Conservation (phyloP, 2,113 vertebrate genomes). For the Stigmatopora nigra region DNA sequence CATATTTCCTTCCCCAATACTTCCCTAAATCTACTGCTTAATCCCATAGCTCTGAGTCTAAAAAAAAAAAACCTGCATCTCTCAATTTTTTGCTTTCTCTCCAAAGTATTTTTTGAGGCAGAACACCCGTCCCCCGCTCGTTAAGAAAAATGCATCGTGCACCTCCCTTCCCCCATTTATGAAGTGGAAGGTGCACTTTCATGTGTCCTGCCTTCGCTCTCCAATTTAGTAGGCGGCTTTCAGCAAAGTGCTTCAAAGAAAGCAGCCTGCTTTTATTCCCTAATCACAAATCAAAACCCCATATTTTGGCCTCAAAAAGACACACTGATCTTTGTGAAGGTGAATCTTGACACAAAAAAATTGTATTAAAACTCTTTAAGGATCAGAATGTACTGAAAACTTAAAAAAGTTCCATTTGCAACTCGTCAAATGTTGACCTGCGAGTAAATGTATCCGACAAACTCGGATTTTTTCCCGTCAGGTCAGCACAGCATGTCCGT, state of each 20-base stretch:
- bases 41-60: conserved; percentile 41
- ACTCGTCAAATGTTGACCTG: no score
- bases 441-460: no score
- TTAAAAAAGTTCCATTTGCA: no score
- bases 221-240: conserved; percentile 30
- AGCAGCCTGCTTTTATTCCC: conserved; percentile 37
- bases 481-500: no score
- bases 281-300: conserved; percentile 43
- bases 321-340: conserved; percentile 22
- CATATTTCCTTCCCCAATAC: conserved; percentile 42
- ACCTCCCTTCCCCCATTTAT: conserved; percentile 47
- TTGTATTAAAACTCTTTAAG: no score
- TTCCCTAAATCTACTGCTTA: conserved; percentile 44
- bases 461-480: no score
- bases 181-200: conserved; percentile 47
- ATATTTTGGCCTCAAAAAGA: conserved; percentile 27
- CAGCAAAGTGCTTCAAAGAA: conserved; percentile 53
- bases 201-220: conserved; percentile 34
- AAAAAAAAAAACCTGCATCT: no score
- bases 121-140: conserved; percentile 52
- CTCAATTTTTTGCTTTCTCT: neutral
- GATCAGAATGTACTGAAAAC: no score
- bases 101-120: conserved; percentile 62
- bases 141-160: conserved; percentile 58
- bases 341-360: neutral